Evolutionary conservation across 2,888 invertebrate species (phyloP).

Genomic region (Pseudanteris insignis): DNA sequence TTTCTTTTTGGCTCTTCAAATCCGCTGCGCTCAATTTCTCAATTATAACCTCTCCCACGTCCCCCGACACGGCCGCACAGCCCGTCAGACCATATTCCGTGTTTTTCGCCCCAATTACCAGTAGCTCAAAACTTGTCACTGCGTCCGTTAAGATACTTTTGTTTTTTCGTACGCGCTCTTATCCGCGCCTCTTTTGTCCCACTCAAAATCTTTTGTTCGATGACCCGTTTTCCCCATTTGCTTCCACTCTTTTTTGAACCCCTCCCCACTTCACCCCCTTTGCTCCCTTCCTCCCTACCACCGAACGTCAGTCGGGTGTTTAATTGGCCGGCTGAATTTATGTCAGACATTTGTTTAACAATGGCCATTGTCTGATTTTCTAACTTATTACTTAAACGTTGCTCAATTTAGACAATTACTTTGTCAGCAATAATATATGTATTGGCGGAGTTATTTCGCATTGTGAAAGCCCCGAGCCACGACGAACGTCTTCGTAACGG

Average conservation of each 20-base stretch:
- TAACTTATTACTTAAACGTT: slow-evolving; percentile 36
- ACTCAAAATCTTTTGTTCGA: slow-evolving; percentile 7
- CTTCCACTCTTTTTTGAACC: background rate
- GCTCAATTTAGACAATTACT: slow-evolving; percentile 41
- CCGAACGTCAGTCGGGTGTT: slow-evolving; percentile 22
- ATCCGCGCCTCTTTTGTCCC: background rate
- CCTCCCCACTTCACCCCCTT: background rate
- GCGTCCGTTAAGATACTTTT: background rate
- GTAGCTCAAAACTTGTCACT: too few relatives aligned
- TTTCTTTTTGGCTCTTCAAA: too few relatives aligned
- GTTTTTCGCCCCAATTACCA: too few relatives aligned
- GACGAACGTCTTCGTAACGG: slow-evolving; percentile 27
- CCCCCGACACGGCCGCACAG: too few relatives aligned
- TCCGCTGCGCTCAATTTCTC: too few relatives aligned
- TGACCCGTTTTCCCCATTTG: slow-evolving; percentile 9
- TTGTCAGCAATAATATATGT: slow-evolving; percentile 40
- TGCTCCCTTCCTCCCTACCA: slow-evolving; percentile 1
- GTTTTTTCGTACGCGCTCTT: background rate
- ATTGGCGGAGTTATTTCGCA: slow-evolving; percentile 30
- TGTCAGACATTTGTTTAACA: slow-evolving; percentile 42
- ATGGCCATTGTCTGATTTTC: slow-evolving; percentile 38
- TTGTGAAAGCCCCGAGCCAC: slow-evolving; percentile 32
- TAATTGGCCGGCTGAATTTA: slow-evolving; percentile 35
- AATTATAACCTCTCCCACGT: too few relatives aligned
- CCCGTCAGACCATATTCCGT: too few relatives aligned